Percentiles rank a stretch among this genome's conserved stretches.
phyloP scores from a whole-genome alignment of 2,888 invertebrate species.

The Philopedon plagiatum region DNA sequence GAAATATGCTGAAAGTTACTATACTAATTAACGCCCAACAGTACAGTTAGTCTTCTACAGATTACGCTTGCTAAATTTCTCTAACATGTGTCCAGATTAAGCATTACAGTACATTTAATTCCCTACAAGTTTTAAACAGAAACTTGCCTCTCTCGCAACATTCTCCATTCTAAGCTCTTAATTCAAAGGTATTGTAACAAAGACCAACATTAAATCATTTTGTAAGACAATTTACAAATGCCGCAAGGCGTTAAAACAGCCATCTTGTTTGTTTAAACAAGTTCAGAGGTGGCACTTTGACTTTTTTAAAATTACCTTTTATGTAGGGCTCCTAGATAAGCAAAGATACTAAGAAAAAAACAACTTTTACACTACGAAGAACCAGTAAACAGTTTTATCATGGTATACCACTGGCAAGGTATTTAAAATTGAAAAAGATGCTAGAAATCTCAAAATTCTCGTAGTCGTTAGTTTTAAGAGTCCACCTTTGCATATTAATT shows the following conservation, averaged over 20 bases:
- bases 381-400: too few species aligned
- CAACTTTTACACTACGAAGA: too few species aligned
- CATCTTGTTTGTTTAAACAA: too few species aligned
- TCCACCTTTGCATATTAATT: too few species aligned
- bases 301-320: too few species aligned
- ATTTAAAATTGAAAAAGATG: too few species aligned
- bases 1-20: not conserved
- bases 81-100: slow-evolving; percentile 6
- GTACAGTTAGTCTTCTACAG: not conserved
- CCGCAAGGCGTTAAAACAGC: not conserved
- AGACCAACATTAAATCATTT: not conserved
- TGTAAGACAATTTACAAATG: slow-evolving; percentile 1
- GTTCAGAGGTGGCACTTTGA: too few species aligned
- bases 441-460: too few species aligned
- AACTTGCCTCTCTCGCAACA: slow-evolving; percentile 3
- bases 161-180: not conserved
- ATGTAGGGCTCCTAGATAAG: too few species aligned
- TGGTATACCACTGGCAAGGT: too few species aligned
- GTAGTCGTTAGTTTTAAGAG: too few species aligned
- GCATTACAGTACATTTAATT: not conserved
- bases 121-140: not conserved
- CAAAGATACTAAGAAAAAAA: too few species aligned
- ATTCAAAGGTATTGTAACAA: slow-evolving; percentile 6
- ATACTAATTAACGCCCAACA: not conserved
- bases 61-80: not conserved